Evolutionary conservation across 2,888 invertebrate genomes (phyloP).

Genomic region (Eupithecia dodoneata): DNA sequence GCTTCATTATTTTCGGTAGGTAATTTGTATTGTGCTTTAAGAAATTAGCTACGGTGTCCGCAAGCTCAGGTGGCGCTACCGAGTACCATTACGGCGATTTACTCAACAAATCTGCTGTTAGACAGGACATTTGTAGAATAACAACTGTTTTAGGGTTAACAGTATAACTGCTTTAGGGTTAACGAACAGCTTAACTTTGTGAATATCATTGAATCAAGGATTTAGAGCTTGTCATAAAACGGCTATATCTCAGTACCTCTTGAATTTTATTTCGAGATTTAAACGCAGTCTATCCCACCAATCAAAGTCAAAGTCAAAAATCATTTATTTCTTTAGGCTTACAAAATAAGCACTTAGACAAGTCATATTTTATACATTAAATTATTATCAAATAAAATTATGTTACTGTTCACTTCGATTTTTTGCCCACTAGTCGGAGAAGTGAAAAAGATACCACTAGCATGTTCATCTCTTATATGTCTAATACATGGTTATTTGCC

Average conservation of each 20-base stretch:
- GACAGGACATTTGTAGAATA: conserved; percentile 70
- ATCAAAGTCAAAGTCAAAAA: no score
- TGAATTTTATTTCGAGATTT: neutral
- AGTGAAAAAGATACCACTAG: no score
- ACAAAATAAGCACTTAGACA: no score
- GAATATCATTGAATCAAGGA: neutral
- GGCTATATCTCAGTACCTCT: neutral
- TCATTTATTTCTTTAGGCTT: no score
- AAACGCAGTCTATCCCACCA: neutral
- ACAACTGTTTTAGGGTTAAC: conserved; percentile 47
- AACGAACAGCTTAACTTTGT: neutral
- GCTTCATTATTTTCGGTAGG: conserved; percentile 76
- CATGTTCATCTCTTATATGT: no score
- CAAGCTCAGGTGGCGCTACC: conserved; percentile 68
- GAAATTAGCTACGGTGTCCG: conserved; percentile 69
- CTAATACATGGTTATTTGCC: no score
- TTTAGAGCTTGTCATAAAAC: neutral
- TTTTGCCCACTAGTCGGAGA: no score
- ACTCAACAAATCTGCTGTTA: conserved; percentile 59
- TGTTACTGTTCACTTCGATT: no score
- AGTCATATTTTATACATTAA: no score
- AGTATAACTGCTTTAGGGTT: neutral
- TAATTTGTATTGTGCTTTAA: conserved; percentile 78
- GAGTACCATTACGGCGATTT: conserved; percentile 72
- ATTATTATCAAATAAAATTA: no score